Percentiles rank a stretch among this genome's conserved stretches.
Conservation (phyloP, 2,113 vertebrate genomes). For the Cariama cristata region DNA sequence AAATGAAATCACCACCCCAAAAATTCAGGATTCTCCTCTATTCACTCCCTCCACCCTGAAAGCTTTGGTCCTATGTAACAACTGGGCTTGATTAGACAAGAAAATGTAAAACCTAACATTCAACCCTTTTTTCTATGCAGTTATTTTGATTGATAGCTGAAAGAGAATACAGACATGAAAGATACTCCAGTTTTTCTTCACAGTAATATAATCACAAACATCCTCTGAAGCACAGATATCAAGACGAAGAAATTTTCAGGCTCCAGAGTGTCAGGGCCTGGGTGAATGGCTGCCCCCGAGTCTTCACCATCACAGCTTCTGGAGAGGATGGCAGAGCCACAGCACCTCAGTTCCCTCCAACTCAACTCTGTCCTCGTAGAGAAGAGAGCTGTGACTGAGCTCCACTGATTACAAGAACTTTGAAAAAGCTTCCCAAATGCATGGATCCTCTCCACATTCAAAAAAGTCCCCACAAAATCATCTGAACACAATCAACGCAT, state of each 20-base stretch:
- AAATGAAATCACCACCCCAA: not conserved
- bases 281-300: rapidly evolving
- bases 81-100: not conserved
- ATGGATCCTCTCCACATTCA: not conserved
- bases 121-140: not conserved
- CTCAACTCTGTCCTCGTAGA: not conserved
- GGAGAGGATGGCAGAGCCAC: not conserved
- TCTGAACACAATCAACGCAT: not conserved
- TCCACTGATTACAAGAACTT: not conserved
- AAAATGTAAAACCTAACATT: not conserved
- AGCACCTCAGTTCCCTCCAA: not conserved
- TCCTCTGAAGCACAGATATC: not conserved
- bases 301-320: not conserved
- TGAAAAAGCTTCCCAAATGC: not conserved
- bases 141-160: not conserved
- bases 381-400: not conserved
- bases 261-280: not conserved
- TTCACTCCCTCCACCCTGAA: not conserved
- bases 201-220: not conserved
- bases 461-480: not conserved
- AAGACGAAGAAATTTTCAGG: not conserved
- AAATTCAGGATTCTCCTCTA: not conserved
- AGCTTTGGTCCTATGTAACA: not conserved
- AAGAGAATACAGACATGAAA: not conserved
- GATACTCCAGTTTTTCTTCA: not conserved